A percentile compares a stretch with the other conserved stretches of the same genome.
Evolutionary conservation across 2,888 invertebrate species (phyloP).

Genomic region (Ptilodon capucinus): DNA sequence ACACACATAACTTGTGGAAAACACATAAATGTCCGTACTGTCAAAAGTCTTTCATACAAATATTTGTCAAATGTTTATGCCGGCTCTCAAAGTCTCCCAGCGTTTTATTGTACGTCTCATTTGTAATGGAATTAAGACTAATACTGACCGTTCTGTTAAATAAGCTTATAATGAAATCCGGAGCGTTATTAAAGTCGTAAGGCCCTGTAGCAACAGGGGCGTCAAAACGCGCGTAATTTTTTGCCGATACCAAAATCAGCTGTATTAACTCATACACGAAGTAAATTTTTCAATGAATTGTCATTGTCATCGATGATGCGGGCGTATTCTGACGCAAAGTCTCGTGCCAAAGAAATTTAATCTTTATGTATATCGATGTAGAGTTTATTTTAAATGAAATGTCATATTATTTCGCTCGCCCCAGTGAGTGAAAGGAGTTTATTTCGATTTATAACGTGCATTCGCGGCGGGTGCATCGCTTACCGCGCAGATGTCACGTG

Average conservation of each 20-base stretch:
- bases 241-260: too few relatives aligned
- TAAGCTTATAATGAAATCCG: constrained; percentile 34
- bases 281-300: too few relatives aligned
- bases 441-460: background rate
- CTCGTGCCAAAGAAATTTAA: too few relatives aligned
- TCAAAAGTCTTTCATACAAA: constrained; percentile 6
- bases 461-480: constrained; percentile 7
- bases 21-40: background rate
- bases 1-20: background rate
- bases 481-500: constrained; percentile 10
- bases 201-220: too few relatives aligned
- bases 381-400: too few relatives aligned
- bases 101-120: constrained; percentile 34
- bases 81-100: background rate
- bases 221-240: too few relatives aligned
- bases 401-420: too few relatives aligned
- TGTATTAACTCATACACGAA: too few relatives aligned
- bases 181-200: constrained; percentile 26
- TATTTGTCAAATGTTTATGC: constrained; percentile 13
- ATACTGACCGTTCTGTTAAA: constrained; percentile 30
- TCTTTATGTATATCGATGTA: too few relatives aligned
- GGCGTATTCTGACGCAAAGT: too few relatives aligned
- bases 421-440: too few relatives aligned
- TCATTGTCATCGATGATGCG: too few relatives aligned
- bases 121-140: constrained; percentile 52